phyloP scores from a whole-genome alignment of 2,797 vertebrate genomes.

The Siniperca obscura region DNA sequence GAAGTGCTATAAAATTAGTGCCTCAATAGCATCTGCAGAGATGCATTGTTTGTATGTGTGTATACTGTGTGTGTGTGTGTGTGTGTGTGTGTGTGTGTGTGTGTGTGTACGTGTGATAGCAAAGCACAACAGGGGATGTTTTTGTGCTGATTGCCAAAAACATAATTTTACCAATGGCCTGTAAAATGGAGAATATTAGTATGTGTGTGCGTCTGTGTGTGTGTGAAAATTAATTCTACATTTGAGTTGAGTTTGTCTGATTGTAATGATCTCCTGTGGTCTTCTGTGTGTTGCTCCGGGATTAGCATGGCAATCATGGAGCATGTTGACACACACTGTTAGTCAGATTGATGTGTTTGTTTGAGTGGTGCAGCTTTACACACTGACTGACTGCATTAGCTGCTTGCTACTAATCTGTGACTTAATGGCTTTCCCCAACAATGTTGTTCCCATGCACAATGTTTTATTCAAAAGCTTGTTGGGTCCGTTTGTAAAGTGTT shows the following conservation, averaged over 20 bases:
- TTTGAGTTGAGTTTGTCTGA: slow-evolving; percentile 31
- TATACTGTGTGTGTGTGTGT: no score
- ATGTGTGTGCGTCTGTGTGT: neutral
- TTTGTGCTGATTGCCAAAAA: slow-evolving; percentile 32
- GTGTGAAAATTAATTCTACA: slow-evolving; percentile 1
- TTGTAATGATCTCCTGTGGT: slow-evolving; percentile 56
- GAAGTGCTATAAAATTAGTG: slow-evolving; percentile 61
- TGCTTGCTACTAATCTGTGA: slow-evolving; percentile 68
- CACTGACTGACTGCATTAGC: slow-evolving; percentile 68
- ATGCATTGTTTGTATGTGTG: slow-evolving; percentile 19
- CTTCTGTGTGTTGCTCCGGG: slow-evolving; percentile 52
- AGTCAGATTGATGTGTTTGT: slow-evolving; percentile 79
- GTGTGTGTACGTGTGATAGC: slow-evolving; percentile 25
- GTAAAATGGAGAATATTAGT: slow-evolving; percentile 29
- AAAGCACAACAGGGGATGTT: slow-evolving; percentile 29
- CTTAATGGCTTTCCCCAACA: slow-evolving; percentile 68
- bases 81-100: slow-evolving; percentile 2
- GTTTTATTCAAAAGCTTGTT: slow-evolving; percentile 72
- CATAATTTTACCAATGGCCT: slow-evolving; percentile 22
- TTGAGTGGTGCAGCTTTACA: slow-evolving; percentile 66
- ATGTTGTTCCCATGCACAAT: slow-evolving; percentile 63
- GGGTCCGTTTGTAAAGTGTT: slow-evolving; percentile 67
- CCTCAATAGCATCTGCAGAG: slow-evolving; percentile 57
- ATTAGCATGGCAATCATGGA: slow-evolving; percentile 71
- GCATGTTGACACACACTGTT: slow-evolving; percentile 71